A percentile compares a stretch with the other conserved stretches of the same genome.
phyloP scores from a whole-genome alignment of 2,888 invertebrate genomes.

The Ophion slaviceki region DNA sequence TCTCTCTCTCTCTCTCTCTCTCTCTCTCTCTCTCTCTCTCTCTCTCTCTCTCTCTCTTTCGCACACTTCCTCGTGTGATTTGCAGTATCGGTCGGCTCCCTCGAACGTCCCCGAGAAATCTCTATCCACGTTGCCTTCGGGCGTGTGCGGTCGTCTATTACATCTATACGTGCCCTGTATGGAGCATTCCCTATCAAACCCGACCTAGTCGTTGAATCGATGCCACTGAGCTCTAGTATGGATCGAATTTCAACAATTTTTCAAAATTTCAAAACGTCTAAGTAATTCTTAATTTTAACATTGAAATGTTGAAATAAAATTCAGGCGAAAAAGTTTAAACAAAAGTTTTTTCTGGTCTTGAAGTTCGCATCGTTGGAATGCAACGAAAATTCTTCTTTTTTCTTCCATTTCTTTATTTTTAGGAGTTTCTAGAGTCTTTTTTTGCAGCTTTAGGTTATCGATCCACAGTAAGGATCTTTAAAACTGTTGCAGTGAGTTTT shows the following conservation, averaged over 20 bases:
- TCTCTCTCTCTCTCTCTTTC: background rate
- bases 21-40: background rate
- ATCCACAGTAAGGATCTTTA: too few relatives aligned
- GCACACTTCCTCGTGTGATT: slow-evolving; percentile 46
- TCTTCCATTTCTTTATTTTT: too few relatives aligned
- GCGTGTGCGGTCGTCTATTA: slow-evolving; percentile 36
- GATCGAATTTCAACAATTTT: background rate
- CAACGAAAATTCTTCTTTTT: too few relatives aligned
- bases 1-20: background rate
- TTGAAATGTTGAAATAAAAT: too few relatives aligned
- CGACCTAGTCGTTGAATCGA: background rate
- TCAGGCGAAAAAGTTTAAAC: too few relatives aligned
- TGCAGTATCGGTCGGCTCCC: slow-evolving; percentile 50
- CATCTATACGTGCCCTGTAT: background rate
- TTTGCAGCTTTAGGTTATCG: too few relatives aligned
- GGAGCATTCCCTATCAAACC: background rate
- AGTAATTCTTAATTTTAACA: too few relatives aligned
- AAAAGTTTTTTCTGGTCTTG: too few relatives aligned
- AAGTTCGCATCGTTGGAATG: too few relatives aligned
- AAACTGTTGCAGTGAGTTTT: too few relatives aligned
- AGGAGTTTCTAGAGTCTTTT: too few relatives aligned
- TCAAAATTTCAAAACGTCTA: too few relatives aligned
- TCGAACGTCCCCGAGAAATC: slow-evolving; percentile 61
- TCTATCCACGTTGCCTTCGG: slow-evolving; percentile 50
- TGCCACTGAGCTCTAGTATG: background rate